Conservation (phyloP, 2,113 vertebrate genomes). For the Takifugu bimaculatus region DNA sequence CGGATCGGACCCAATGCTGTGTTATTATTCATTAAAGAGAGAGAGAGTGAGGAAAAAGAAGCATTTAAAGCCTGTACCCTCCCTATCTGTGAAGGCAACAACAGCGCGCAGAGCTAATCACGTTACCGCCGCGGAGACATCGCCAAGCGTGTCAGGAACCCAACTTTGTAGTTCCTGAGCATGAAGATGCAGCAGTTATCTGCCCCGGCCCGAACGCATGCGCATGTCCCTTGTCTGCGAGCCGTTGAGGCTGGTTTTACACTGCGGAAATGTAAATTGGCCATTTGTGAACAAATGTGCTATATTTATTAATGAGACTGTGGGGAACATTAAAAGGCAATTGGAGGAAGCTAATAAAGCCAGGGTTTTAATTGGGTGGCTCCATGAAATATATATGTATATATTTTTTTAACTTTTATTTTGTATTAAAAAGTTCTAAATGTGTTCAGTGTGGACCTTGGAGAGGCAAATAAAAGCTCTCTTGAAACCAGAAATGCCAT, state of each 20-base stretch:
- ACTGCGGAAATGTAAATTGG: constrained; percentile 60
- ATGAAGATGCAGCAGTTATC: constrained; percentile 33
- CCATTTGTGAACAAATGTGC: constrained; percentile 72
- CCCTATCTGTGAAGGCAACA: constrained; percentile 9
- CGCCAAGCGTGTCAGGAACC: constrained; percentile 27
- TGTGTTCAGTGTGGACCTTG: no score
- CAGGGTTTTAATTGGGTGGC: constrained; percentile 72
- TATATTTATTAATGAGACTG: constrained; percentile 73
- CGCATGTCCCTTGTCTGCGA: constrained; percentile 26
- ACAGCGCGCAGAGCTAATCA: constrained; percentile 34
- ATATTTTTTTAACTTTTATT: background rate
- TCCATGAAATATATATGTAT: constrained; percentile 6
- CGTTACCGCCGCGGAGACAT: constrained; percentile 15
- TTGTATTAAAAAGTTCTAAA: no score
- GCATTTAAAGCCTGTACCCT: constrained; percentile 17
- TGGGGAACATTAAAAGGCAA: constrained; percentile 72
- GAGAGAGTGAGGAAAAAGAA: constrained; percentile 7
- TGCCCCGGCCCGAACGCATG: constrained; percentile 26
- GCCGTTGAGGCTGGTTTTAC: constrained; percentile 38
- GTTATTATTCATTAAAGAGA: constrained; percentile 26
- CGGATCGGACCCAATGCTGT: background rate
- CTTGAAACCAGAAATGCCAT: no score
- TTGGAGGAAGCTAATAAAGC: constrained; percentile 76
- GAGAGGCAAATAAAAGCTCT: no score
- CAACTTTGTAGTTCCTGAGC: constrained; percentile 13